Conservation (phyloP, 2,113 vertebrate species). For the Hyla sarda region DNA sequence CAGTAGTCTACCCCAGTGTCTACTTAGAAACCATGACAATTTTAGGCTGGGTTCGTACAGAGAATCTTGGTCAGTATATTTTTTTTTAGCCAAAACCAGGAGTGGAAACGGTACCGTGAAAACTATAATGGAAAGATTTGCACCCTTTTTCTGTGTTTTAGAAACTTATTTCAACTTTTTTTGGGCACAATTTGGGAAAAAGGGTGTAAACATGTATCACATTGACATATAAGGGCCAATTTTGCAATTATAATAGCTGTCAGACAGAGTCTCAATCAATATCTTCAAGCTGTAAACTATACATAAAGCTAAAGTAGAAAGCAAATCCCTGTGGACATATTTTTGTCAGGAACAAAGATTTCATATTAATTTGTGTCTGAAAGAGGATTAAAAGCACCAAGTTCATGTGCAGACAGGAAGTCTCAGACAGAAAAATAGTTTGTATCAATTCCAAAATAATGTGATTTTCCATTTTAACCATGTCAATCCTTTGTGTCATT, state of each 20-base stretch:
- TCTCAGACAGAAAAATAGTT: conserved; percentile 20
- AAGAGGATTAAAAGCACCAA: conserved; percentile 56
- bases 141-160: too few relatives aligned
- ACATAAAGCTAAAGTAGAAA: conserved; percentile 49
- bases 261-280: conserved; percentile 19
- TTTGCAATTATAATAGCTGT: neutral
- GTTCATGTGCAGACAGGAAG: conserved; percentile 41
- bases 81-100: too few relatives aligned
- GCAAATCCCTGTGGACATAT: conserved; percentile 55
- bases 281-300: conserved; percentile 24
- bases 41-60: too few relatives aligned
- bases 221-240: neutral
- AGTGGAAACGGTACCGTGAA: too few relatives aligned
- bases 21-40: too few relatives aligned
- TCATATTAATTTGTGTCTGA: conserved; percentile 47
- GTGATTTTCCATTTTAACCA: conserved; percentile 41
- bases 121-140: too few relatives aligned
- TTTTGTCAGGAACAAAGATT: conserved; percentile 55
- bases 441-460: conserved; percentile 20
- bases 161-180: too few relatives aligned
- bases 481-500: conserved; percentile 16
- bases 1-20: too few relatives aligned
- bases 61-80: too few relatives aligned
- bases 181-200: too few relatives aligned
- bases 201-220: neutral